A percentile compares a stretch with the other conserved stretches of the same genome.
These are phyloP conservation scores for Ctenicera cuprea DNA, from an alignment of 2,888 invertebrate species.

Conservation along the genomic window DNA sequence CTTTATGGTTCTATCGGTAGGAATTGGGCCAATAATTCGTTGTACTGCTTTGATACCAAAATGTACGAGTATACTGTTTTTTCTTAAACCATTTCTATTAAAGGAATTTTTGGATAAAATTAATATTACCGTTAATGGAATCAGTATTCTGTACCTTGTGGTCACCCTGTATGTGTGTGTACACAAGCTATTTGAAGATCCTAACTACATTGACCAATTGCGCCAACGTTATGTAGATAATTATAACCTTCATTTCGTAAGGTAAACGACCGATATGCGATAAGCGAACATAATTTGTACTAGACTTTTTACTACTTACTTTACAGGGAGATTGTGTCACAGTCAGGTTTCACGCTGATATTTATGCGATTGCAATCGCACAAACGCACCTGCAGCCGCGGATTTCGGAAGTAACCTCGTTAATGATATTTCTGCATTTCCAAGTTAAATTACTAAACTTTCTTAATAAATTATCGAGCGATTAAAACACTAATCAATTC, in stretches of 20 bases:
- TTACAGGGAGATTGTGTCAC: constrained; percentile 18
- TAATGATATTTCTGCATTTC: not conserved
- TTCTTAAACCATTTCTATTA: too few species aligned
- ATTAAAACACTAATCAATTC: too few species aligned
- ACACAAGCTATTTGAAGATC: constrained; percentile 40
- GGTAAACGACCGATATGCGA: constrained; percentile 52
- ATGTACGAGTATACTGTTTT: too few species aligned
- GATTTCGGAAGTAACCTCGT: constrained; percentile 17
- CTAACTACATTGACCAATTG: constrained; percentile 49
- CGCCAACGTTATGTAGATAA: constrained; percentile 39
- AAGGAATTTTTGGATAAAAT: too few species aligned
- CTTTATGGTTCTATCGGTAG: too few species aligned
- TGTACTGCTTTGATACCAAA: too few species aligned
- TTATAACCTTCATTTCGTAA: constrained; percentile 45
- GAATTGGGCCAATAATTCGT: too few species aligned
- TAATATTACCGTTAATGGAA: too few species aligned
- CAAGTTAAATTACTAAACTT: not conserved
- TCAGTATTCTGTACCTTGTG: not conserved
- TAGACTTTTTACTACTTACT: constrained; percentile 26
- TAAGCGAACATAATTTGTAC: constrained; percentile 42
- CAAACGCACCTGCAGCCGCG: constrained; percentile 1
- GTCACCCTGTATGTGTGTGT: not conserved
- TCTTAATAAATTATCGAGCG: not conserved
- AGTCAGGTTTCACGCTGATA: constrained; percentile 18
- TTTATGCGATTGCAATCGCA: constrained; percentile 3